Conservation (phyloP, 92 coral and sea anemone genomes). For the Parazoanthus darwini region DNA sequence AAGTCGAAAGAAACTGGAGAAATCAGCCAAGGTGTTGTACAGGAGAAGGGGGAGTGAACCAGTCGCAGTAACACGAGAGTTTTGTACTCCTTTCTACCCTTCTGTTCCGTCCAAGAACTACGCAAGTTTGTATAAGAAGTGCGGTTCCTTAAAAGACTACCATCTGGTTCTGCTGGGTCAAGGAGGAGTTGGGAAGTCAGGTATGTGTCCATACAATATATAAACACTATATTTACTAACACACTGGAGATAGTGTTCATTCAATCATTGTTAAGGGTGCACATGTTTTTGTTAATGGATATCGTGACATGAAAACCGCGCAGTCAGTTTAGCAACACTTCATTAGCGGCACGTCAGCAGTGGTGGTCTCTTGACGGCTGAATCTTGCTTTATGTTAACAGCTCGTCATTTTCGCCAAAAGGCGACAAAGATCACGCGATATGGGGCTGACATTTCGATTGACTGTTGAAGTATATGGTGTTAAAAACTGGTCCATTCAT, state of each 20-base stretch:
- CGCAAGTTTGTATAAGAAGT: constrained; percentile 48
- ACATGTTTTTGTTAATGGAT: constrained; percentile 5
- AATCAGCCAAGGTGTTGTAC: constrained; percentile 36
- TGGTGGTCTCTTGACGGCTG: neutral
- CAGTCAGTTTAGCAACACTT: neutral
- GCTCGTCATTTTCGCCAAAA: constrained; percentile 32
- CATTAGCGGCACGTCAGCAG: constrained; percentile 19
- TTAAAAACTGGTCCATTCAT: neutral
- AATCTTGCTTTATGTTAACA: neutral
- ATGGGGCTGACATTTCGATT: neutral
- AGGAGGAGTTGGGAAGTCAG: constrained; percentile 92
- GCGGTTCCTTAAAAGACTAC: constrained; percentile 71
- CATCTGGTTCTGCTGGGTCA: constrained; percentile 83
- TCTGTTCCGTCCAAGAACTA: constrained; percentile 38
- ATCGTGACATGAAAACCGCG: neutral
- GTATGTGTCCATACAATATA: constrained; percentile 42
- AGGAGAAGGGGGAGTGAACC: constrained; percentile 62
- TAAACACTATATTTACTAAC: neutral
- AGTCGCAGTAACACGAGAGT: neutral
- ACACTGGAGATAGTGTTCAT: neutral
- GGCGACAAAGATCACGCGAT: constrained; percentile 36
- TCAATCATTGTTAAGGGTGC: neutral
- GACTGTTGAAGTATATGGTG: neutral
- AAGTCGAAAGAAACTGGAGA: constrained; percentile 22
- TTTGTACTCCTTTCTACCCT: constrained; percentile 37